Conservation (phyloP, 2,113 vertebrate species). For the Calypte anna region DNA sequence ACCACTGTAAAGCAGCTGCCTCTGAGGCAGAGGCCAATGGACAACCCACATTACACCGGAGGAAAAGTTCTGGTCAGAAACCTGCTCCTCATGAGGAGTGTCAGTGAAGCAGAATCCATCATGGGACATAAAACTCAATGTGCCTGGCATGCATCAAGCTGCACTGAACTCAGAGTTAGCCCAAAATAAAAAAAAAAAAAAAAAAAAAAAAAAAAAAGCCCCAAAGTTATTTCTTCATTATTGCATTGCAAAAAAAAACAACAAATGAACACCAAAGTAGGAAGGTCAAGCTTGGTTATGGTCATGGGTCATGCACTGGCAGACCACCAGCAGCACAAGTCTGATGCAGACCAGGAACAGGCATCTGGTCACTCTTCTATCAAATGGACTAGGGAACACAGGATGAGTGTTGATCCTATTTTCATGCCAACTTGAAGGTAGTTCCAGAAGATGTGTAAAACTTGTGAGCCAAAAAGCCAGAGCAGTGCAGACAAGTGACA, state of each 20-base stretch:
- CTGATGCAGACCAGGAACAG: not conserved
- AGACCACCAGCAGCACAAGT: not conserved
- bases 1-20: not conserved
- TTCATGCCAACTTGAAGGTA: not conserved
- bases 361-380: not conserved
- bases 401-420: not conserved
- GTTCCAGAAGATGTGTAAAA: not conserved
- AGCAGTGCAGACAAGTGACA: not conserved
- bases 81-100: not conserved
- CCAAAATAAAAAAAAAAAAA: not conserved
- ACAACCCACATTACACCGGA: not conserved
- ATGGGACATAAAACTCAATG: not conserved
- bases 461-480: not conserved
- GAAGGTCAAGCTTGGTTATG: not conserved
- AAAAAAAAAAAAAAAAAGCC: too few relatives aligned
- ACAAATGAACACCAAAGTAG: too few relatives aligned
- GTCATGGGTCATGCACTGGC: accelerated
- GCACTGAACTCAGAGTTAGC: not conserved
- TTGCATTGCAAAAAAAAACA: not conserved
- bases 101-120: not conserved
- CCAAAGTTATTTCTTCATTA: not conserved
- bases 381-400: not conserved
- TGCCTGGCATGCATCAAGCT: not conserved
- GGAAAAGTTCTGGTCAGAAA: slow-evolving; percentile 30
- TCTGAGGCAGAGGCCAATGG: not conserved